Evolutionary conservation across 2,888 invertebrate genomes (phyloP).

Genomic region (Parelbella ahira): DNA sequence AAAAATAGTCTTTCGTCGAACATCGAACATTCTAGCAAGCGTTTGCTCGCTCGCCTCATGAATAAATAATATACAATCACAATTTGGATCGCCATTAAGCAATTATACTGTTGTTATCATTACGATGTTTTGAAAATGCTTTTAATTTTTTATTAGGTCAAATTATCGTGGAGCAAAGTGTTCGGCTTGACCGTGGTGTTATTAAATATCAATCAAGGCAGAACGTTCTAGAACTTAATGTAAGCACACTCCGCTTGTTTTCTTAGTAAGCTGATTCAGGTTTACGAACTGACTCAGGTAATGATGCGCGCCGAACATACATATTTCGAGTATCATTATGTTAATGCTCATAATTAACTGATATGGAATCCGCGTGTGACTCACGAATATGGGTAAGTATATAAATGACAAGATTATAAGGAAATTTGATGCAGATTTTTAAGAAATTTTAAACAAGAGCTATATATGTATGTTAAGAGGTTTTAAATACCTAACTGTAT

Average conservation of each 20-base stretch:
- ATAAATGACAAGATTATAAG: constrained; percentile 7
- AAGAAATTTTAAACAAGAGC: no score
- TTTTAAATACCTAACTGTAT: no score
- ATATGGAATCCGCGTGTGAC: constrained; percentile 17
- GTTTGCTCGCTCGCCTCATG: constrained; percentile 46
- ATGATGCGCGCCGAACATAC: neutral
- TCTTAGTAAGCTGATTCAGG: constrained; percentile 25
- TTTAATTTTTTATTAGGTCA: constrained; percentile 77
- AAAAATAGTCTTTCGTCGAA: neutral
- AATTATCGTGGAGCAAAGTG: constrained; percentile 68
- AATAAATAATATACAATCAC: constrained; percentile 75
- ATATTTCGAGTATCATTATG: constrained; percentile 16
- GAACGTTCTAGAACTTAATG: constrained; percentile 30
- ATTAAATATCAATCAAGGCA: constrained; percentile 75
- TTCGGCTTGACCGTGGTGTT: constrained; percentile 55
- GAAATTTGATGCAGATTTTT: neutral
- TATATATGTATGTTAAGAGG: no score
- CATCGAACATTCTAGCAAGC: neutral
- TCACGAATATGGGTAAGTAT: constrained; percentile 4
- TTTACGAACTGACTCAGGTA: constrained; percentile 6
- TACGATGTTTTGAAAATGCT: constrained; percentile 74
- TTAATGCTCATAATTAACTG: constrained; percentile 16
- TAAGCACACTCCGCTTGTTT: constrained; percentile 28
- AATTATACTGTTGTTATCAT: constrained; percentile 75
- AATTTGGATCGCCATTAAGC: constrained; percentile 74